Evolutionary conservation across 1,140 invertebrate species (phyloP).

Genomic region (Rhysida immarginata): DNA sequence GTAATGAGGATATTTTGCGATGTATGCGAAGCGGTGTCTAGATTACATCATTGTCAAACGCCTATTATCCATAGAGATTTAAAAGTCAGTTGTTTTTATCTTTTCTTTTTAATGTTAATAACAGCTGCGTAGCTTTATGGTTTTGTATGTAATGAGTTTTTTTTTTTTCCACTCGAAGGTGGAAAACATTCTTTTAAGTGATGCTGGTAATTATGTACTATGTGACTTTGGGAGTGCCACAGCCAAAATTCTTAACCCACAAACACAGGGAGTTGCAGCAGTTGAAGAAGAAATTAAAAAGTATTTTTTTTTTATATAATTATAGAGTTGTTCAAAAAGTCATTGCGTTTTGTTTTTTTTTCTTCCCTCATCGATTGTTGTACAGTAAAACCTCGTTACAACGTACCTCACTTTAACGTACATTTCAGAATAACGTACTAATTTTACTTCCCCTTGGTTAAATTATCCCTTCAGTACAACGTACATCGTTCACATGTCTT

Average conservation of each 20-base stretch:
- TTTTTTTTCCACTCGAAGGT: constrained; percentile 38
- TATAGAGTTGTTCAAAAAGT: too few species aligned
- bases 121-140: background rate
- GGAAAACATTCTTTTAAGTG: constrained; percentile 71
- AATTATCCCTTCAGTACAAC: too few species aligned
- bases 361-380: too few species aligned
- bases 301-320: too few species aligned
- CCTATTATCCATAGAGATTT: constrained; percentile 90
- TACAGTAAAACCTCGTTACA: too few species aligned
- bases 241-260: constrained; percentile 53
- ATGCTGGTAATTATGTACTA: constrained; percentile 60
- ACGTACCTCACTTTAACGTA: too few species aligned
- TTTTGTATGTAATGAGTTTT: background rate
- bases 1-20: constrained; percentile 87
- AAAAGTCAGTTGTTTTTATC: constrained; percentile 42
- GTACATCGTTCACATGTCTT: too few species aligned
- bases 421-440: too few species aligned
- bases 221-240: constrained; percentile 86
- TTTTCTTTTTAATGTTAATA: background rate
- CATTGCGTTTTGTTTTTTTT: too few species aligned
- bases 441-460: too few species aligned
- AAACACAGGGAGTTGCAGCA: constrained; percentile 47
- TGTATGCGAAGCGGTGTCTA: constrained; percentile 78
- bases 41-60: constrained; percentile 84
- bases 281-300: constrained; percentile 87